Conservation (phyloP, 1,140 invertebrate genomes). For the Adelges cooleyi region DNA sequence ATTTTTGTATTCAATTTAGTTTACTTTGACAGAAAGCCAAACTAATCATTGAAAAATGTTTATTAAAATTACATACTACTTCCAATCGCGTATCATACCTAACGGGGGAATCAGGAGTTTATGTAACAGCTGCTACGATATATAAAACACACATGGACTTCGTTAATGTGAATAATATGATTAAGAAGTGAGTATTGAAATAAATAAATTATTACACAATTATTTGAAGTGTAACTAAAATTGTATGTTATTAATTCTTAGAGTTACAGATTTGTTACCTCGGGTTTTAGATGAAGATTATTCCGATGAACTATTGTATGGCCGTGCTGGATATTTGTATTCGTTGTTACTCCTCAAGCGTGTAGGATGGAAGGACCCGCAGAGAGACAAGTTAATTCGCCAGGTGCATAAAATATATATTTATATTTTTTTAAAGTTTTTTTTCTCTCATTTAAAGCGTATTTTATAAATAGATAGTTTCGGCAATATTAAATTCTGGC, state of each 20-base stretch:
- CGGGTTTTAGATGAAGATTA: conserved; percentile 38
- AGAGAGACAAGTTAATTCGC: conserved; percentile 42
- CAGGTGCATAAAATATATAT: conserved; percentile 37
- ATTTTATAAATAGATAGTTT: conserved; percentile 44
- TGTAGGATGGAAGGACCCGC: conserved; percentile 42
- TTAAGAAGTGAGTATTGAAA: conserved; percentile 16
- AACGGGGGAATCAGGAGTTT: conserved; percentile 29
- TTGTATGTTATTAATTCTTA: no score
- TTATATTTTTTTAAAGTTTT: not conserved
- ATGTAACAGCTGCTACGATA: conserved; percentile 25
- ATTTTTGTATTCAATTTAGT: not conserved
- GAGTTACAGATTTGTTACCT: not conserved
- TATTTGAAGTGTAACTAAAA: no score
- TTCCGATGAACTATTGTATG: conserved; percentile 76
- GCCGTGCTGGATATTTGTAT: conserved; percentile 72
- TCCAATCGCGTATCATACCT: conserved; percentile 29
- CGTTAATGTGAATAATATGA: not conserved
- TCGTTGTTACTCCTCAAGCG: conserved; percentile 58
- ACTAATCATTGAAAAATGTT: conserved; percentile 14
- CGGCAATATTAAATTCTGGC: conserved; percentile 54
- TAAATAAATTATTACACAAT: no score
- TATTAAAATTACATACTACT: conserved; percentile 6
- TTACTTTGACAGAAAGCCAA: conserved; percentile 11
- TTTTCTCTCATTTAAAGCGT: not conserved
- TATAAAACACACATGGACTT: not conserved